These are phyloP conservation scores for Ellobius talpinus DNA, from an alignment of 2,113 vertebrate genomes.

Conservation along the genomic window DNA sequence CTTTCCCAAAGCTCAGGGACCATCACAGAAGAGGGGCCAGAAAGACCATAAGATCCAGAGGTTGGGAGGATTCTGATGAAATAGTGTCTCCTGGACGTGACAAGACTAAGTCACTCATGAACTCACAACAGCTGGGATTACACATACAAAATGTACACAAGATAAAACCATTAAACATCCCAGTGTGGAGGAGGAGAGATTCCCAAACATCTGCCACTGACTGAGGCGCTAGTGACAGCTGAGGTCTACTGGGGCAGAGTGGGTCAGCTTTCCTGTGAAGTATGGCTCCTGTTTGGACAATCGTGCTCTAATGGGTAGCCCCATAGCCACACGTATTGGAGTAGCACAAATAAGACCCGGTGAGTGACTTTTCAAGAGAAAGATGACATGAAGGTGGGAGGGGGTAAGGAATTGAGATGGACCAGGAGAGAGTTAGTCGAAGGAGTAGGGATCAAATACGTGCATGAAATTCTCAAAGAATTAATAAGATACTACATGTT, in stretches of 20 bases:
- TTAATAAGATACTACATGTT: not conserved
- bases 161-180: not conserved
- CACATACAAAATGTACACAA: not conserved
- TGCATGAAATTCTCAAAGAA: not conserved
- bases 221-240: not conserved
- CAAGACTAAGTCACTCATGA: not conserved
- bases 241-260: not conserved
- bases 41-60: not conserved
- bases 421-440: not conserved
- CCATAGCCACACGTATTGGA: no score
- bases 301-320: not conserved
- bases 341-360: not conserved
- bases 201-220: not conserved
- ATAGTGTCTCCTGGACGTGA: not conserved
- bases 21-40: not conserved
- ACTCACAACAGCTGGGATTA: not conserved
- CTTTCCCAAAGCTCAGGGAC: not conserved
- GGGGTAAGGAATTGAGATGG: not conserved
- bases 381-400: not conserved
- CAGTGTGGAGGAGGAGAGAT: not conserved
- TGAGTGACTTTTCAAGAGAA: not conserved
- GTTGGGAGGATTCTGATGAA: not conserved
- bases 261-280: not conserved
- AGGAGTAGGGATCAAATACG: not conserved
- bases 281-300: not conserved